phyloP scores from a whole-genome alignment of 2,888 invertebrate species.

The Phaedon cochleariae region DNA sequence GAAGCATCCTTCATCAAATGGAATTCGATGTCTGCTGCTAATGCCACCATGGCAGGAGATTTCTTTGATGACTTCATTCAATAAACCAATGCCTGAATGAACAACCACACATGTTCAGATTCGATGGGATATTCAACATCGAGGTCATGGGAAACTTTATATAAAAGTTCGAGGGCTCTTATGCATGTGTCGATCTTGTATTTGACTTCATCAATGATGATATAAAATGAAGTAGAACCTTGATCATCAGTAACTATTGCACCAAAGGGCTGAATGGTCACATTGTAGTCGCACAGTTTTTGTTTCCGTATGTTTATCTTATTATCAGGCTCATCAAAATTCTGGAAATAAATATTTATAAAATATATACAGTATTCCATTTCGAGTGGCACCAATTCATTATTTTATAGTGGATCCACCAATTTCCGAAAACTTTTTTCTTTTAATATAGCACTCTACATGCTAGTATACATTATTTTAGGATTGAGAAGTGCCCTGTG shows the following conservation, averaged over 20 bases:
- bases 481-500: too few relatives aligned
- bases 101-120: slow-evolving; percentile 1
- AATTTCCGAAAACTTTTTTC: too few relatives aligned
- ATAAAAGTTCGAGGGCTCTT: slow-evolving; percentile 2
- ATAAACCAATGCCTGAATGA: slow-evolving; percentile 3
- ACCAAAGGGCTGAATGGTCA: not conserved
- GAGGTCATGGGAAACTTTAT: slow-evolving; percentile 6
- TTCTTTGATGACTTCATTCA: not conserved
- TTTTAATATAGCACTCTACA: too few relatives aligned
- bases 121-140: slow-evolving; percentile 5
- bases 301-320: not conserved
- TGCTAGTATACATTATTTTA: too few relatives aligned
- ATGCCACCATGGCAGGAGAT: not conserved
- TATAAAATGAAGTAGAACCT: not conserved
- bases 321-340: not conserved
- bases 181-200: slow-evolving; percentile 9
- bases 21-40: not conserved
- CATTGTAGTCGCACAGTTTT: not conserved
- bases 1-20: not conserved
- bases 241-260: not conserved
- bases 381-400: too few relatives aligned
- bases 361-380: too few relatives aligned
- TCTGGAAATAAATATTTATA: not conserved
- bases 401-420: too few relatives aligned
- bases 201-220: slow-evolving; percentile 8